Base-by-base conservation (phyloP, 2,113 vertebrate species). In the Archocentrus centrarchus region DNA sequence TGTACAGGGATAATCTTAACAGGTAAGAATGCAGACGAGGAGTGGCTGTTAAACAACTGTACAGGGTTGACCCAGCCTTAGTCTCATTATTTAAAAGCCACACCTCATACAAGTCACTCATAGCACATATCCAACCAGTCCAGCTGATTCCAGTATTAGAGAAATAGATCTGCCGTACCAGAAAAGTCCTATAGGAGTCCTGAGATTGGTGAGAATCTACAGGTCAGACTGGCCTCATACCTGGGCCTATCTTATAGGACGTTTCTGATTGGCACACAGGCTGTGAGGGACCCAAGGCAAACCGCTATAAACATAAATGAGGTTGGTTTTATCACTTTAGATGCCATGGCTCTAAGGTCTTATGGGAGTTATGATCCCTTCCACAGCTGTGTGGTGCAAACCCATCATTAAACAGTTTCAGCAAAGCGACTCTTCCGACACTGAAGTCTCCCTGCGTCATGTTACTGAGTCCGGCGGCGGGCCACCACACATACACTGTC, bases 111-210 rank as follows among this genome's bases (percentile, higher is more conserved):
- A 60, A 61, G 53, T 53, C 37, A 61, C n/a, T 77, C 64, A 87
- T 41, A 86, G 78, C 87, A 75, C 87, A 88, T 82, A 82, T 68
- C 78, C 85, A 73, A 47, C 66, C 27, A 83, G 83, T 83, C 77
- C 60, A 81, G 79, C 84, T 81, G 84, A 81, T 83, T 64, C 81
- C 63, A 62, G 81, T 35, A 37, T 80, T 20, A 80, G 39, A 80
- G 82, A 77, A 68, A 78, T 2, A 81, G 61, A 92, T 75, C 47
- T 53, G 85, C 84, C 30, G 24, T 55, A 84, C 80, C 91, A 94
- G 88, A 93, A 89, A 92, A 79, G 89, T 94, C 93, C 90, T 91
- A 92, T 88, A 94, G 82, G 84, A 90, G 80, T 78, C 89, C 91
- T 80, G 89, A 94, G 88, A 91, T 87, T 73, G 79, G 55, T 78